phyloP scores from a whole-genome alignment of 2,113 vertebrate species.

The Protobothrops flavoviridis region DNA sequence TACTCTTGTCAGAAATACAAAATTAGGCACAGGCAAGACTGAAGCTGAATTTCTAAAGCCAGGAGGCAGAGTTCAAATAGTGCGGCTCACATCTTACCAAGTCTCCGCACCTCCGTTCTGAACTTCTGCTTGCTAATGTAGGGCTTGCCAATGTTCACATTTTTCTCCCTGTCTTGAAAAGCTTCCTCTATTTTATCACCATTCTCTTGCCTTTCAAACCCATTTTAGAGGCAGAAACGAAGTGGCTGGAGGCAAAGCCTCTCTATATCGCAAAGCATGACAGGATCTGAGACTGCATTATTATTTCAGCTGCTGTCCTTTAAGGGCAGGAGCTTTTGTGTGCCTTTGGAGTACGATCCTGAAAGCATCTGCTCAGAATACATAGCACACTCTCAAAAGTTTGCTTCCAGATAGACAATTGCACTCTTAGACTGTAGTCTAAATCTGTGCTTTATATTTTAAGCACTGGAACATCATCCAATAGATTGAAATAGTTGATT shows the following conservation, averaged over 20 bases:
- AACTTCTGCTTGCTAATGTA: neutral
- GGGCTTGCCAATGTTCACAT: neutral
- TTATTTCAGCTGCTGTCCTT: neutral
- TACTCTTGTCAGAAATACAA: neutral
- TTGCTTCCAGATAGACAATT: neutral
- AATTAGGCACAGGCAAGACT: neutral
- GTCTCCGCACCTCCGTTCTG: neutral
- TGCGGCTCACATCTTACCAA: neutral
- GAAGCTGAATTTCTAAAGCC: neutral
- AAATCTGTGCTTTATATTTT: neutral
- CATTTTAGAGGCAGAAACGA: neutral
- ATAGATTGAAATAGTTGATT: constrained; percentile 13
- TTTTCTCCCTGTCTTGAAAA: neutral
- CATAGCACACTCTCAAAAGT: neutral
- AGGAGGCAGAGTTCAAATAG: neutral
- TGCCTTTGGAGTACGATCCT: neutral
- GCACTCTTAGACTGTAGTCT: neutral
- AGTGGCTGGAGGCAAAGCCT: neutral
- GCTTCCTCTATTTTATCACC: neutral
- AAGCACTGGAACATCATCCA: constrained; percentile 1
- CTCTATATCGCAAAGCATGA: too few relatives aligned
- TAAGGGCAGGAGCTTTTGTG: neutral
- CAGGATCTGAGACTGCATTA: neutral
- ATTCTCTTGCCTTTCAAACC: neutral
- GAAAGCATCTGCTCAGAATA: neutral